Percentiles rank a stretch among this genome's conserved stretches.
Evolutionary conservation across 2,113 vertebrate genomes (phyloP).

Genomic region (Xiphophorus hellerii): DNA sequence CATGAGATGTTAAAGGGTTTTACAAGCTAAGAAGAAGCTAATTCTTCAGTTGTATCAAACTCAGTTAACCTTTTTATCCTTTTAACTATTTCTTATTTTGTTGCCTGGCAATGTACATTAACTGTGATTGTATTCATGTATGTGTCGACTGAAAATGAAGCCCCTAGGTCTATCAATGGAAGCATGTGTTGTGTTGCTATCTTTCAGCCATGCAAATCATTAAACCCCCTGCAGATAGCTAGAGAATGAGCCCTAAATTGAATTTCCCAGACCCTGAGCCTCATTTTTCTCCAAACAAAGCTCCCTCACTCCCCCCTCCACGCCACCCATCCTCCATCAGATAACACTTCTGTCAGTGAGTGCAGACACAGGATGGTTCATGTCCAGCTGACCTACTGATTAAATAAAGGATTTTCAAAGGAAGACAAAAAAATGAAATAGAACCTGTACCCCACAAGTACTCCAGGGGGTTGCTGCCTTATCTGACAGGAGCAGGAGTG

Average conservation of each 20-base stretch:
- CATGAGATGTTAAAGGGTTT: background rate
- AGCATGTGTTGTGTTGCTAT: slow-evolving; percentile 1
- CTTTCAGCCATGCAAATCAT: slow-evolving; percentile 27
- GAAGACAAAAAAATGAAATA: slow-evolving; percentile 53
- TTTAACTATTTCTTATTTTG: background rate
- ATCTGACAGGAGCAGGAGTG: slow-evolving; percentile 66
- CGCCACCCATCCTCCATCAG: background rate
- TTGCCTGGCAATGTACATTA: background rate
- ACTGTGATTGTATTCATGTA: background rate
- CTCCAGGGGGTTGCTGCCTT: slow-evolving; percentile 51
- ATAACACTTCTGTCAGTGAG: slow-evolving; percentile 40
- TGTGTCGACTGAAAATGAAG: slow-evolving; percentile 28
- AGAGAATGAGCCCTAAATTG: slow-evolving; percentile 36
- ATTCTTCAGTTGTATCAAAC: background rate
- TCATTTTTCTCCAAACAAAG: slow-evolving; percentile 12
- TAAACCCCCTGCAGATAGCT: slow-evolving; percentile 31
- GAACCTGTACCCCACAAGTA: slow-evolving; percentile 44
- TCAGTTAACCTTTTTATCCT: no score
- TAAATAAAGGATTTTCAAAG: slow-evolving; percentile 52
- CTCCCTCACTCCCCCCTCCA: background rate
- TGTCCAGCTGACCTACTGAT: slow-evolving; percentile 49
- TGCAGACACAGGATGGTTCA: slow-evolving; percentile 30
- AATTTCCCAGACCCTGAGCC: slow-evolving; percentile 33
- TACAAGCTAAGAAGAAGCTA: background rate
- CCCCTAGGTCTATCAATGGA: slow-evolving; percentile 12